These are phyloP conservation scores for Ceyx margarethae DNA, from an alignment of 2,113 vertebrate genomes.

Conservation along the genomic window DNA sequence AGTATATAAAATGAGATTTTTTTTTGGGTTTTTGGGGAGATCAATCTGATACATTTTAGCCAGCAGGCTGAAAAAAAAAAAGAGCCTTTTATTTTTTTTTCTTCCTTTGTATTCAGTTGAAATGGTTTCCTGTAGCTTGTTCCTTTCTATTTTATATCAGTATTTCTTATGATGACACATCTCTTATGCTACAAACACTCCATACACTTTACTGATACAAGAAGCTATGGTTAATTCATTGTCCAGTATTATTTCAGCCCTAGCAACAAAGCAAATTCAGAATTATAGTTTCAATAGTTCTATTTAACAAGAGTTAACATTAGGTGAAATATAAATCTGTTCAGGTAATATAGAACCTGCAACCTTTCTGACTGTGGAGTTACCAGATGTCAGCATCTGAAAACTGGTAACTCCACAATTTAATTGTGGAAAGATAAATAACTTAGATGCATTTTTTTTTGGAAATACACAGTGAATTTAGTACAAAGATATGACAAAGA, in stretches of 20 bases:
- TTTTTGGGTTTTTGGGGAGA: not conserved
- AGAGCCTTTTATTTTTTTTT: not conserved
- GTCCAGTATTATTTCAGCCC: not conserved
- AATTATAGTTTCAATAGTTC: not conserved
- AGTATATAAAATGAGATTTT: not conserved
- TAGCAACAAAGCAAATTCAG: not conserved
- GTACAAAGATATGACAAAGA: not conserved
- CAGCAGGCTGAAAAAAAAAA: not conserved
- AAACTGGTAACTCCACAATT: not conserved
- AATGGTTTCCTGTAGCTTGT: not conserved
- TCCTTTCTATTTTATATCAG: not conserved
- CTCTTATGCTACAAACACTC: not conserved
- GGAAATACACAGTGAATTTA: not conserved
- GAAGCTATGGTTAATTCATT: not conserved
- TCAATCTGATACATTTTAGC: not conserved
- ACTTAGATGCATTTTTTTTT: not conserved
- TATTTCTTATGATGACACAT: not conserved
- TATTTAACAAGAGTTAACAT: not conserved
- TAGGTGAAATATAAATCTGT: not conserved
- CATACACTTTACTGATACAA: not conserved
- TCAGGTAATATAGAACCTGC: not conserved
- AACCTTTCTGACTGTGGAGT: not conserved
- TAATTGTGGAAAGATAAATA: constrained; percentile 7
- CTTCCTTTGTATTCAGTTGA: not conserved
- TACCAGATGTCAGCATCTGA: not conserved